Evolutionary conservation across 2,113 vertebrate species (phyloP).

Genomic region (Corythornis vintsioides): DNA sequence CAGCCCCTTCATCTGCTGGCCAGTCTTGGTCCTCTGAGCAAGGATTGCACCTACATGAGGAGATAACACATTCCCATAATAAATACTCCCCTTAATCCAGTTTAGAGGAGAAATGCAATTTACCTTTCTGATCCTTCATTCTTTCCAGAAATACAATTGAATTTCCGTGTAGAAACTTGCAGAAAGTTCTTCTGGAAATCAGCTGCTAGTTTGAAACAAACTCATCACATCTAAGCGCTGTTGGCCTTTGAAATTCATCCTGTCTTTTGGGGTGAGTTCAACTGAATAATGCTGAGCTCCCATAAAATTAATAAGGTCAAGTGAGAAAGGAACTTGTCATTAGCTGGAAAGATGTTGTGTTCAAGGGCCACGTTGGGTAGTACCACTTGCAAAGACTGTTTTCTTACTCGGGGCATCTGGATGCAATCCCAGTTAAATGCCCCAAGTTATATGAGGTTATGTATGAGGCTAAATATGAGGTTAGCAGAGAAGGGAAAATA

Average conservation of each 20-base stretch:
- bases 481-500: not conserved
- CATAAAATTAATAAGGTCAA: not conserved
- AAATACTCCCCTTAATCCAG: not conserved
- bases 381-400: not conserved
- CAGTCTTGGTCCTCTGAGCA: not conserved
- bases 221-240: not conserved
- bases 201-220: not conserved
- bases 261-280: not conserved
- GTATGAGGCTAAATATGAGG: not conserved
- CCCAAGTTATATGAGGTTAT: not conserved
- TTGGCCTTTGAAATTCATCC: not conserved
- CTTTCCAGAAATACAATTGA: not conserved
- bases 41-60: not conserved
- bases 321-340: not conserved
- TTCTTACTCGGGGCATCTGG: accelerated
- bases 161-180: not conserved
- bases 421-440: not conserved
- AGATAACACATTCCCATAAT: not conserved
- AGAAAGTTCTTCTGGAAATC: constrained; percentile 3
- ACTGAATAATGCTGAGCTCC: not conserved
- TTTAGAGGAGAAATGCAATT: not conserved
- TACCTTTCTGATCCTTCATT: not conserved
- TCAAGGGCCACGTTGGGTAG: not conserved
- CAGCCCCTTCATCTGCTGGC: accelerated
- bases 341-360: not conserved